Conservation (phyloP, 2,888 invertebrate genomes). For the Crepidodera aurea region DNA sequence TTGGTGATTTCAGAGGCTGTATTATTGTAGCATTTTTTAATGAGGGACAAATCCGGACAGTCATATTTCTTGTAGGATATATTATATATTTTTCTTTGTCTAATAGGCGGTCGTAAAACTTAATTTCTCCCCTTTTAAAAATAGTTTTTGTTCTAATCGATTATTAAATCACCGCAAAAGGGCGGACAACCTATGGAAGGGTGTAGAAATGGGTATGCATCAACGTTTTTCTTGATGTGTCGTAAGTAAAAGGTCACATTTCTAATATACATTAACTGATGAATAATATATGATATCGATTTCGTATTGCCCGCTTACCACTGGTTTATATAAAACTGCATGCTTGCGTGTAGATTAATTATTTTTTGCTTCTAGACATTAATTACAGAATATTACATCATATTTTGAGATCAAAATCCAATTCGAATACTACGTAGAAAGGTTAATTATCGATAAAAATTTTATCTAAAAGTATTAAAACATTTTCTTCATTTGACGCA, state of each 20-base stretch:
- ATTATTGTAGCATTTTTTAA: too few relatives aligned
- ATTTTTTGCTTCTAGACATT: constrained; percentile 6
- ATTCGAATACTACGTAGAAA: too few relatives aligned
- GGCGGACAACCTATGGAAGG: constrained; percentile 9
- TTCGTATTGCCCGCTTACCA: constrained; percentile 1
- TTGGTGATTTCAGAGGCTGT: too few relatives aligned
- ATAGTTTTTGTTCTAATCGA: neutral
- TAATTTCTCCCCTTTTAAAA: too few relatives aligned
- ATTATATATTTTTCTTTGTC: too few relatives aligned
- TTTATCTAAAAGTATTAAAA: neutral
- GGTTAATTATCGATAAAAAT: neutral
- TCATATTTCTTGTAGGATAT: too few relatives aligned
- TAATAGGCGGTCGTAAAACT: too few relatives aligned
- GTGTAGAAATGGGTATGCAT: neutral
- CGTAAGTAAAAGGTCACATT: constrained; percentile 16
- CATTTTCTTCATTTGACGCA: neutral
- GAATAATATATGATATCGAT: constrained; percentile 13
- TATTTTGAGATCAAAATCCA: constrained; percentile 2
- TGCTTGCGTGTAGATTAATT: constrained; percentile 24
- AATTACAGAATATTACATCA: neutral
- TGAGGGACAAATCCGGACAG: too few relatives aligned
- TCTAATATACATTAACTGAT: constrained; percentile 11
- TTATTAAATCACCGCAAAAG: neutral
- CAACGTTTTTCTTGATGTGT: neutral
- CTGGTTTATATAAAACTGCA: constrained; percentile 14